Evolutionary conservation across 2,888 invertebrate species (phyloP).

Genomic region (Halictus quadricinctus): DNA sequence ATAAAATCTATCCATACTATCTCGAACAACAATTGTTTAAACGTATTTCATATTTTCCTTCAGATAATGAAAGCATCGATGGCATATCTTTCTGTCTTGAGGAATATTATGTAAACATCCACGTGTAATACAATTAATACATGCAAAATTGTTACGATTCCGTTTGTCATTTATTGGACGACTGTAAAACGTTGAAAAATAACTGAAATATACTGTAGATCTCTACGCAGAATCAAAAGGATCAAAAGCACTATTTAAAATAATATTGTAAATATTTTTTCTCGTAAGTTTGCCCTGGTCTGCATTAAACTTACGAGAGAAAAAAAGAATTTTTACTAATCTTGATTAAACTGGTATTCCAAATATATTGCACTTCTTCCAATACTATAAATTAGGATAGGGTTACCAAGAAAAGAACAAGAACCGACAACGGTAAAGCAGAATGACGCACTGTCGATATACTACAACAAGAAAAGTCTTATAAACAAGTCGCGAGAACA

Average conservation of each 20-base stretch:
- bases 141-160: neutral
- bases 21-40: neutral
- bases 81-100: constrained; percentile 65
- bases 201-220: constrained; percentile 3
- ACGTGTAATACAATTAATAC: neutral
- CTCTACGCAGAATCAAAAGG: neutral
- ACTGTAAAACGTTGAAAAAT: neutral
- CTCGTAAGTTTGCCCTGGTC: no score
- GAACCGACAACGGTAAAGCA: constrained; percentile 29
- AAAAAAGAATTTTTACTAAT: no score
- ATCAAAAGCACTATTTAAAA: no score
- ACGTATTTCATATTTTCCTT: constrained; percentile 11
- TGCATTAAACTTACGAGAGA: no score
- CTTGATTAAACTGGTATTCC: no score
- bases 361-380: no score
- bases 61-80: constrained; percentile 65
- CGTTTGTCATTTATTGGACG: neutral
- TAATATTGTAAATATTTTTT: no score
- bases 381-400: neutral
- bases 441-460: constrained; percentile 29
- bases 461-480: neutral
- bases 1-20: neutral
- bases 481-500: no score
- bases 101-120: constrained; percentile 37
- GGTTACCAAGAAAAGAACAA: constrained; percentile 15